phyloP scores from a whole-genome alignment of 2,113 vertebrate genomes.

The Actenoides lindsayi region DNA sequence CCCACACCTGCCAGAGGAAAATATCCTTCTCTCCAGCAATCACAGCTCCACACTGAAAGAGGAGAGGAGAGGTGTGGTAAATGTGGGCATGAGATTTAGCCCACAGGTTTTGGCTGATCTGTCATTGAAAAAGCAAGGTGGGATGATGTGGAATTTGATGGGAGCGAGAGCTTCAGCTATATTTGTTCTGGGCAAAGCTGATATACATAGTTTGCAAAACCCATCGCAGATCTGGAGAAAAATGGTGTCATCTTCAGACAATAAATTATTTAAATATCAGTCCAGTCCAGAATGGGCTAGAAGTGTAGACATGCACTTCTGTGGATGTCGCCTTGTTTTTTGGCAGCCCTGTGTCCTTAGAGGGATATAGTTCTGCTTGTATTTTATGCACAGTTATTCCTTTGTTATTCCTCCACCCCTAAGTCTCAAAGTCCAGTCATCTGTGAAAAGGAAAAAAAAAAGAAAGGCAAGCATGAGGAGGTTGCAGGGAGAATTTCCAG shows the following conservation, averaged over 20 bases:
- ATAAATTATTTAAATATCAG: background rate
- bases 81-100: accelerated
- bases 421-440: background rate
- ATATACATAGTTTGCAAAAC: background rate
- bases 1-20: background rate
- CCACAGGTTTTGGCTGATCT: background rate
- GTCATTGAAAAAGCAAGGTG: background rate
- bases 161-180: accelerated
- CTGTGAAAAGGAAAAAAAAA: background rate
- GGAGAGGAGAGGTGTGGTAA: background rate
- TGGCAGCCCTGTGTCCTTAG: background rate
- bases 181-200: background rate
- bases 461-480: accelerated
- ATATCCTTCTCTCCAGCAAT: background rate
- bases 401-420: background rate
- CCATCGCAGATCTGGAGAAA: background rate
- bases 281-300: background rate
- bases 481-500: background rate
- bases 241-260: background rate
- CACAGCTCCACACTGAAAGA: background rate
- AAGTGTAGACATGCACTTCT: background rate
- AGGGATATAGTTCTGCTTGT: background rate
- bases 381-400: background rate
- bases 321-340: background rate
- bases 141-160: background rate